These are phyloP conservation scores for Parasteatoda tepidariorum DNA, from an alignment of 1,140 invertebrate genomes.

Conservation along the genomic window DNA sequence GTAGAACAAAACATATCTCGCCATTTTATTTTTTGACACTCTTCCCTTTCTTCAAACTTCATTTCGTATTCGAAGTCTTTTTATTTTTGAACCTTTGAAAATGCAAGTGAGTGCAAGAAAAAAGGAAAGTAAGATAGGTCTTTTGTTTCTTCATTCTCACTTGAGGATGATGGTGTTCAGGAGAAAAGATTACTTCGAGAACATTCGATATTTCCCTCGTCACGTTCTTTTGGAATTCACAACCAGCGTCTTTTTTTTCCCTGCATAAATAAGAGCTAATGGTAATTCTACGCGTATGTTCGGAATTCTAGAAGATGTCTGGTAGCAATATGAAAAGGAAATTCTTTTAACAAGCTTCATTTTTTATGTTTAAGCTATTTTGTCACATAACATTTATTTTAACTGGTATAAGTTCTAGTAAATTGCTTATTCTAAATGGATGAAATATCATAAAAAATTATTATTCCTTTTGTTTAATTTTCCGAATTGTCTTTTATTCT, in stretches of 20 bases:
- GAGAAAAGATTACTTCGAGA: neutral
- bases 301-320: too few relatives aligned
- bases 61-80: slow-evolving; percentile 24
- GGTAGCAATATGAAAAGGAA: too few relatives aligned
- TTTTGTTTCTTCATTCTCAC: neutral
- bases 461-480: too few relatives aligned
- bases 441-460: too few relatives aligned
- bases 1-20: slow-evolving; percentile 39
- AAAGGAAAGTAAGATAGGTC: neutral
- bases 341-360: too few relatives aligned
- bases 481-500: too few relatives aligned
- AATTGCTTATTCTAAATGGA: too few relatives aligned
- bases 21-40: neutral
- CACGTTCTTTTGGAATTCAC: neutral
- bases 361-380: too few relatives aligned
- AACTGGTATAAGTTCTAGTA: too few relatives aligned
- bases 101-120: neutral
- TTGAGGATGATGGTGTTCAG: neutral
- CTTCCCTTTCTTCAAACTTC: neutral
- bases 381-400: too few relatives aligned
- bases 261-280: neutral
- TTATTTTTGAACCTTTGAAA: neutral
- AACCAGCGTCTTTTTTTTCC: neutral
- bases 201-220: neutral
- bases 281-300: neutral